phyloP scores from a whole-genome alignment of 1,140 invertebrate species.

The Amphibalanus amphitrite region DNA sequence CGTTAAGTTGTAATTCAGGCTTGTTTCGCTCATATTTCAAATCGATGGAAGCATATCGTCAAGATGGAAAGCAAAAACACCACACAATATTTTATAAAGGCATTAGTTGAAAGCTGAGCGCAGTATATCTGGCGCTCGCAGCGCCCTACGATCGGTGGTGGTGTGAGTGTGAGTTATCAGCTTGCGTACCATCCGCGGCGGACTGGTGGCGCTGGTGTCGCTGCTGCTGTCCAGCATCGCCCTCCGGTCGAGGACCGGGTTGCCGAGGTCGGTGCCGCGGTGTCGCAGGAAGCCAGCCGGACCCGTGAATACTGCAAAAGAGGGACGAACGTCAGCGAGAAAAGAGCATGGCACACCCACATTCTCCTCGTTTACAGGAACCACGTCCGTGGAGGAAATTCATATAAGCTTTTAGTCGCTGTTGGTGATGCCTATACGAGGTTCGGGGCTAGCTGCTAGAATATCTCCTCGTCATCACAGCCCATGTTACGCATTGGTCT shows the following conservation, averaged over 20 bases:
- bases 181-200: background rate
- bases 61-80: no score
- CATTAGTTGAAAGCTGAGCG: no score
- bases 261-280: background rate
- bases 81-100: no score
- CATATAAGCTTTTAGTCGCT: no score
- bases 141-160: no score
- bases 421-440: background rate
- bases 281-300: background rate
- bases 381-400: no score
- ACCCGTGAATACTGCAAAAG: background rate
- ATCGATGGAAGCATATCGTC: no score
- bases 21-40: no score
- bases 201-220: slow-evolving; percentile 3
- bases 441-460: background rate
- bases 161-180: no score
- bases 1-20: no score
- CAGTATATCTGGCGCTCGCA: no score
- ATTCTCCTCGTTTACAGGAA: background rate
- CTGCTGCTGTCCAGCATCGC: slow-evolving; percentile 5
- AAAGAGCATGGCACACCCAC: background rate
- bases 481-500: background rate
- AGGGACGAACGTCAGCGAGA: background rate
- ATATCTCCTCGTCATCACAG: background rate
- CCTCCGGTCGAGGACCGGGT: background rate